Evolutionary conservation across 2,797 vertebrate genomes (phyloP), one percentile per base, ranked within the genome.

Genomic region (Fistularia tabacaria): DNA sequence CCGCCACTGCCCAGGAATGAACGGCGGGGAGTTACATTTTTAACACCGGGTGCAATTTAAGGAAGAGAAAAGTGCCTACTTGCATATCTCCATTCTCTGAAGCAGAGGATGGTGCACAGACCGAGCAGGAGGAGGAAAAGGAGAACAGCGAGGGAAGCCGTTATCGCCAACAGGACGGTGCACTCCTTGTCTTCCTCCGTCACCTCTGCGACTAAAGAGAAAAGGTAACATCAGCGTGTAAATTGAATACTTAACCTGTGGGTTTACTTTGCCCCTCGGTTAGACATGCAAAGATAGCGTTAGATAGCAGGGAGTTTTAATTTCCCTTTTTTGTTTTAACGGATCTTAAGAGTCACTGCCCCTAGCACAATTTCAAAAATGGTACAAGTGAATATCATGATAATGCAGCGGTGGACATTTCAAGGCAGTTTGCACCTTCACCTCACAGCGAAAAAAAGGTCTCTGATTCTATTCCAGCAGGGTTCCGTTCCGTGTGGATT

Each of bases 161-260:
- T 69, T n/a, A 69, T 13, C 1, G 66, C 82, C 61, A 87, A 46
- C 4, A 66, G 72, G 59, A 75, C 51, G 0, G 54, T 81, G 71
- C 77, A 79, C 76, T 66, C 68, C 0, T 60, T 55, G 36, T 6
- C 73, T 14, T 79, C 80, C 51, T 70, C 49, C 55, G 75, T 14
- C 76, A 88, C 83, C 73, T 88, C 88, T 40, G 84, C 72, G 46
- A 89, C 85, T 87, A 65, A 66, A 57, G 45, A 68, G 48, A 70
- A 38, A 77, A 73, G 59, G 71, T 79, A 55, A 70, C 62, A 40
- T 58, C 52, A 14, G 48, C 56, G 57, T 63, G 62, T 6, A 44
- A 57, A 49, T 64, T 49, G 64, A 66, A 40, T 14, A 58, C n/a
- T 58, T 62, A 66, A 62, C 56, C 42, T 12, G 13, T 48, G 40